These are phyloP conservation scores for Protonibea diacanthus DNA, from an alignment of 2,797 vertebrate genomes.

Conservation along the genomic window DNA sequence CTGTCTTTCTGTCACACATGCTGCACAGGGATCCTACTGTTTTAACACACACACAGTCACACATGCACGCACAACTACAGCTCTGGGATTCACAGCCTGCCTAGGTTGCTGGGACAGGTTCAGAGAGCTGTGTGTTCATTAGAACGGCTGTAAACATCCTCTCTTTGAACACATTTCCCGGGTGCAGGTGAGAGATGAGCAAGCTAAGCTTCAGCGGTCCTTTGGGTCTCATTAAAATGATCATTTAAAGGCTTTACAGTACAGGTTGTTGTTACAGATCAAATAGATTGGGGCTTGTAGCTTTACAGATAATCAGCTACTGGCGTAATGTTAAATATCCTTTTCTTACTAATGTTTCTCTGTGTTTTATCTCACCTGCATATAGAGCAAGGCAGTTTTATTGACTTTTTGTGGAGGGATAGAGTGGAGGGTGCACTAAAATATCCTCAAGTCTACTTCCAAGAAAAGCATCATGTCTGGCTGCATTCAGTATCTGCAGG, in stretches of 20 bases:
- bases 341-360: background rate
- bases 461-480: constrained; percentile 37
- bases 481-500: constrained; percentile 22
- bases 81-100: constrained; percentile 37
- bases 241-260: constrained; percentile 30
- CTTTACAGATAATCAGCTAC: constrained; percentile 16
- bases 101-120: constrained; percentile 44
- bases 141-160: constrained; percentile 38
- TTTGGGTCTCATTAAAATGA: constrained; percentile 41
- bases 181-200: background rate
- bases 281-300: constrained; percentile 14
- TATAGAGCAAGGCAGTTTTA: constrained; percentile 20
- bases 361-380: constrained; percentile 17
- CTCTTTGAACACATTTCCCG: constrained; percentile 30
- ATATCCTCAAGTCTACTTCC: constrained; percentile 34
- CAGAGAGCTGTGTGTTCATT: constrained; percentile 38
- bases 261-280: constrained; percentile 9
- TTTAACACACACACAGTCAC: constrained; percentile 4
- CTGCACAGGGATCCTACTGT: background rate
- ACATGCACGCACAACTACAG: constrained; percentile 1
- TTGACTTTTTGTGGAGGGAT: constrained; percentile 22
- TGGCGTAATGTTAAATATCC: background rate
- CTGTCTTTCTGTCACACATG: constrained; percentile 21
- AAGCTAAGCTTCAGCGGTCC: constrained; percentile 3
- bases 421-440: constrained; percentile 12